Evolutionary conservation across 2,888 invertebrate genomes (phyloP).

Genomic region (Pristionchus exspectatus): DNA sequence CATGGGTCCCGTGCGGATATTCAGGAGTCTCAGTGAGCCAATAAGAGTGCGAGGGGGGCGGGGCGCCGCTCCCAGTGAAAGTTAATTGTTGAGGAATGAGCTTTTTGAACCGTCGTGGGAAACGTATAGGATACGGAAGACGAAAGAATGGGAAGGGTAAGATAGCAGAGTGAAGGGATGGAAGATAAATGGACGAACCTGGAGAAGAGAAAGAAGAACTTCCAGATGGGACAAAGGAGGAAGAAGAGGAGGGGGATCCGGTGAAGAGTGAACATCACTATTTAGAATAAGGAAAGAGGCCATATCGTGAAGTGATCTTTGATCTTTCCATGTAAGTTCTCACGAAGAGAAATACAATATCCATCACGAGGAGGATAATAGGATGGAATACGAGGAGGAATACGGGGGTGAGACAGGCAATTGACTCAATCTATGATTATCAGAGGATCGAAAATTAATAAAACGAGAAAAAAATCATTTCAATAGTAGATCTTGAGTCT

Average conservation of each 20-base stretch:
- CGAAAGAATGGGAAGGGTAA: background rate
- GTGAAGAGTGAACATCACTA: background rate
- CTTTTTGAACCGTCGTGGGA: too few relatives aligned
- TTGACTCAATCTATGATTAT: too few relatives aligned
- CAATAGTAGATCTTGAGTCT: too few relatives aligned
- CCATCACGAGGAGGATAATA: background rate
- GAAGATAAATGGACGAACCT: constrained; percentile 31
- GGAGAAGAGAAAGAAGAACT: background rate
- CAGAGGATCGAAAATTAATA: too few relatives aligned
- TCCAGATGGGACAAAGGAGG: background rate
- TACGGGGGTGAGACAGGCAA: too few relatives aligned
- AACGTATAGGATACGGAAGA: constrained; percentile 32
- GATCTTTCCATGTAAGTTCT: background rate
- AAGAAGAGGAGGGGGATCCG: background rate
- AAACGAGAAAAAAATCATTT: too few relatives aligned
- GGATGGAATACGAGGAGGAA: background rate
- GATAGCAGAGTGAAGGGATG: constrained; percentile 10
- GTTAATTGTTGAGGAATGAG: too few relatives aligned
- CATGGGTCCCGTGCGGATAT: too few relatives aligned
- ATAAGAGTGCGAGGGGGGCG: too few relatives aligned
- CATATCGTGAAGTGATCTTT: background rate
- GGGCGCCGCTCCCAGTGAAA: too few relatives aligned
- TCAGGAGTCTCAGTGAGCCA: too few relatives aligned
- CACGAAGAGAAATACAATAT: background rate
- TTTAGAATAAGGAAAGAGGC: too few relatives aligned